A percentile compares a stretch with the other conserved stretches of the same genome.
Conservation (phyloP, 2,888 invertebrate genomes). For the Hipparchia sbordonii region DNA sequence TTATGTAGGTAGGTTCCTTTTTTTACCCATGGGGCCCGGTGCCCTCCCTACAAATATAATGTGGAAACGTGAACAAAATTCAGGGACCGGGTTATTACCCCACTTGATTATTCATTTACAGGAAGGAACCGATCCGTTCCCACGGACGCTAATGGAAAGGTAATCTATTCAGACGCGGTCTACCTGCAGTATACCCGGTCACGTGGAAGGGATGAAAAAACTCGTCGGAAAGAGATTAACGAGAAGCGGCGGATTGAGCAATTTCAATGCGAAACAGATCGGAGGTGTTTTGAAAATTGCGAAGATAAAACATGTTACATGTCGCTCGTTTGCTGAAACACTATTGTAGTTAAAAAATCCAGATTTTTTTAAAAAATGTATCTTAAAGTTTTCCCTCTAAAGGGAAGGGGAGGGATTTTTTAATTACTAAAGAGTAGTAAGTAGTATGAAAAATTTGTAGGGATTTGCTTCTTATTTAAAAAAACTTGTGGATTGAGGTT, state of each 20-base stretch:
- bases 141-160: conserved; percentile 78
- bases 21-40: too few species aligned
- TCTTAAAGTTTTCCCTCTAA: too few species aligned
- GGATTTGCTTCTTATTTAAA: too few species aligned
- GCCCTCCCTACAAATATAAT: too few species aligned
- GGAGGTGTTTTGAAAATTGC: conserved; percentile 83
- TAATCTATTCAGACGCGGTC: conserved; percentile 83
- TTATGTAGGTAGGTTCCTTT: too few species aligned
- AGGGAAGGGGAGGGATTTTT: too few species aligned
- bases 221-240: conserved; percentile 84
- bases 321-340: too few species aligned
- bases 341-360: too few species aligned
- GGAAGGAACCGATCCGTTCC: conserved; percentile 84
- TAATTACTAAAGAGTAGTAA: too few species aligned
- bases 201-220: conserved; percentile 88
- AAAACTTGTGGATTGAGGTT: too few species aligned
- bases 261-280: conserved; percentile 88
- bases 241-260: conserved; percentile 87
- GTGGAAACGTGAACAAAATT: conserved; percentile 11
- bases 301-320: conserved; percentile 68
- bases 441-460: too few species aligned
- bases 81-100: conserved; percentile 20
- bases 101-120: conserved; percentile 48
- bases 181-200: conserved; percentile 73
- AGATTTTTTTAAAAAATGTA: too few species aligned